Percentiles rank a stretch among this genome's conserved stretches.
Conservation (phyloP, 1,140 invertebrate genomes). For the Mylabris phalerata region DNA sequence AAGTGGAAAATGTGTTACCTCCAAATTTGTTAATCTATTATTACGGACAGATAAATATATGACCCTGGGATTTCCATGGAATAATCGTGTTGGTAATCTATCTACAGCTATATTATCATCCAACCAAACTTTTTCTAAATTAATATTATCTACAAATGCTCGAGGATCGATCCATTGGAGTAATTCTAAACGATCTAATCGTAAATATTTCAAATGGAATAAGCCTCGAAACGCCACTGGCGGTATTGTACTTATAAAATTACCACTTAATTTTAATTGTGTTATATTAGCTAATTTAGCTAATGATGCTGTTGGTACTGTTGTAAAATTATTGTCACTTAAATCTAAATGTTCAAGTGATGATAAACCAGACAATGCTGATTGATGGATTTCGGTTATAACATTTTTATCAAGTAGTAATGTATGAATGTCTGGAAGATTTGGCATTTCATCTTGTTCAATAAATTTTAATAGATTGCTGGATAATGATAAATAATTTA, state of each 20-base stretch:
- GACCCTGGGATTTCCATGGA: conserved; percentile 69
- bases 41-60: conserved; percentile 63
- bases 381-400: conserved; percentile 58
- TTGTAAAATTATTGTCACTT: conserved; percentile 73
- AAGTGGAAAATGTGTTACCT: conserved; percentile 71
- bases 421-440: conserved; percentile 56
- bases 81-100: conserved; percentile 61
- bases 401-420: conserved; percentile 66
- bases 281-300: conserved; percentile 67
- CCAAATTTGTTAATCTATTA: conserved; percentile 63
- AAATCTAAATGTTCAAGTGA: conserved; percentile 66
- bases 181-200: conserved; percentile 58
- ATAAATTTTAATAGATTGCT: conserved; percentile 66
- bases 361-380: conserved; percentile 61
- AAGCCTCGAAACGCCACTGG: conserved; percentile 72
- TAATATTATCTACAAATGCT: conserved; percentile 77
- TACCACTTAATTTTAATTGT: conserved; percentile 65
- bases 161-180: conserved; percentile 61
- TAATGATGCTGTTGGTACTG: conserved; percentile 65
- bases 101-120: conserved; percentile 66
- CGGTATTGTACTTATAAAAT: conserved; percentile 62
- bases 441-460: conserved; percentile 58
- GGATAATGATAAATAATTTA: conserved; percentile 62
- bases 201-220: conserved; percentile 66
- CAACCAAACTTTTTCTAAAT: conserved; percentile 68